Percentiles rank a stretch among this genome's conserved stretches.
Evolutionary conservation across 2,113 vertebrate genomes (phyloP).

Genomic region (Struthio camelus): DNA sequence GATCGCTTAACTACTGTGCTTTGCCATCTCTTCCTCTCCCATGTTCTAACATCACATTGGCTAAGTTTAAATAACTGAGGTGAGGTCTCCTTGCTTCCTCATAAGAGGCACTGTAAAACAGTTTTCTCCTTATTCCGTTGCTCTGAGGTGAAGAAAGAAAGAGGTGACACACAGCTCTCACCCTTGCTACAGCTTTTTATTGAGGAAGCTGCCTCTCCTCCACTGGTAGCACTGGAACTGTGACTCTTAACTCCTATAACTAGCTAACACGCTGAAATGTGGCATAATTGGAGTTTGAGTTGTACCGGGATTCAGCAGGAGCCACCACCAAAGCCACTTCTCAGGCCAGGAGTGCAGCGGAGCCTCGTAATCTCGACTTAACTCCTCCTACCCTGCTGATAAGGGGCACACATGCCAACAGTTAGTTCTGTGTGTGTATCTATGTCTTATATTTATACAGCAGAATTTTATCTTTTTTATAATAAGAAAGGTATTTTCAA

Average conservation of each 20-base stretch:
- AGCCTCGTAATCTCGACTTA: not conserved
- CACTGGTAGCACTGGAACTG: not conserved
- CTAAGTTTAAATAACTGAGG: not conserved
- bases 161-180: not conserved
- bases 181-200: not conserved
- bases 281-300: not conserved
- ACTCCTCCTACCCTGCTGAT: not conserved
- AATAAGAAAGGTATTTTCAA: not conserved
- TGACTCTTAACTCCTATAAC: not conserved
- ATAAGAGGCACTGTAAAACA: not conserved
- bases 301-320: not conserved
- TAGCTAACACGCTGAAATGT: not conserved
- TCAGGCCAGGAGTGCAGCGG: not conserved
- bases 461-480: not conserved
- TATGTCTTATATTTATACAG: not conserved
- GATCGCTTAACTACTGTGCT: not conserved
- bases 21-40: not conserved
- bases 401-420: not conserved
- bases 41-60: not conserved
- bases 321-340: not conserved
- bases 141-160: not conserved
- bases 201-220: not conserved
- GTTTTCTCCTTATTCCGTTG: not conserved
- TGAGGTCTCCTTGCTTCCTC: not conserved
- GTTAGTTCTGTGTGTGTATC: not conserved